A percentile compares a stretch with the other conserved stretches of the same genome.
phyloP scores from a whole-genome alignment of 2,113 vertebrate species.

The Phyllopteryx taeniolatus region DNA sequence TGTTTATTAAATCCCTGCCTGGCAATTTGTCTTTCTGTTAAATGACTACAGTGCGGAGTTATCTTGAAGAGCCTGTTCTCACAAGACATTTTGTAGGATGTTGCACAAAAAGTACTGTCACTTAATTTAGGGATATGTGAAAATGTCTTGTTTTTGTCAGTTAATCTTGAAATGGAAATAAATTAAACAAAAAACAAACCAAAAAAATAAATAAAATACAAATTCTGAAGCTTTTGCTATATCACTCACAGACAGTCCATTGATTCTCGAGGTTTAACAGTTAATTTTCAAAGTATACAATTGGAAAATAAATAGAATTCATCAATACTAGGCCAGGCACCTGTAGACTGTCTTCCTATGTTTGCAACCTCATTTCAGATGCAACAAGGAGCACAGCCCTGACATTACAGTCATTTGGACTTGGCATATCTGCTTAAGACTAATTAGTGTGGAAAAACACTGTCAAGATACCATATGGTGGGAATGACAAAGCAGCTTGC shows the following conservation, averaged over 20 bases:
- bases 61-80: neutral
- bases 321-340: conserved; percentile 6
- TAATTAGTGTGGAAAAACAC: conserved; percentile 78
- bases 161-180: conserved; percentile 1
- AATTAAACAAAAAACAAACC: neutral
- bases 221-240: neutral
- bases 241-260: conserved; percentile 17
- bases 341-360: conserved; percentile 23
- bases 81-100: neutral
- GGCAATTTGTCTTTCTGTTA: neutral
- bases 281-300: neutral
- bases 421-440: conserved; percentile 78
- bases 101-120: neutral
- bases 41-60: neutral
- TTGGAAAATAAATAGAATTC: neutral
- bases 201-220: neutral
- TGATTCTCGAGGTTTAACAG: conserved; percentile 21
- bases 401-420: conserved; percentile 73
- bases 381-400: conserved; percentile 54
- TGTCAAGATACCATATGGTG: conserved; percentile 79
- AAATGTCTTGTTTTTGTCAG: neutral
- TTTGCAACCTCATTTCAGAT: conserved; percentile 50
- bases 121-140: neutral
- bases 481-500: conserved; percentile 75
- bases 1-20: neutral